Evolutionary conservation across 2,888 invertebrate species (phyloP).

Genomic region (Agrochola lychnidis): DNA sequence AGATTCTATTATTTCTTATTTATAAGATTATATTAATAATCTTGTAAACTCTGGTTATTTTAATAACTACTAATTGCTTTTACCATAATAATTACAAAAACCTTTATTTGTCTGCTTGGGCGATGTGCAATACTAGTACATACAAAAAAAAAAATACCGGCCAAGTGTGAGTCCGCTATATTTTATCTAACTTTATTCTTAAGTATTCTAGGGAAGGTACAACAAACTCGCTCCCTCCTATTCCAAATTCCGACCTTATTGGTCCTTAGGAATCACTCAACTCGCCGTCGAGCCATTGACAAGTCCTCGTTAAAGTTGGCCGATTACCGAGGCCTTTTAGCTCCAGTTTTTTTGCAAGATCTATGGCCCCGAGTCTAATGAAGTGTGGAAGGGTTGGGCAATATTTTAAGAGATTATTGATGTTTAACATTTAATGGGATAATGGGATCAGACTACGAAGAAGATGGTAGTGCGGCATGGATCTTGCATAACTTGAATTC

Average conservation of each 20-base stretch:
- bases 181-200: not conserved
- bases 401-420: constrained; percentile 31
- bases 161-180: not conserved
- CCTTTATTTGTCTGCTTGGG: not conserved
- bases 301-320: constrained; percentile 81
- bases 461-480: no score
- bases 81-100: not conserved
- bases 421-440: constrained; percentile 14
- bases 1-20: not conserved
- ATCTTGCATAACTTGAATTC: not conserved
- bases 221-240: not conserved
- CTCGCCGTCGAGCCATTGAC: constrained; percentile 76
- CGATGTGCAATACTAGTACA: no score
- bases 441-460: not conserved
- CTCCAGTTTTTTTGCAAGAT: constrained; percentile 66
- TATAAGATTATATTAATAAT: not conserved
- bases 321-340: constrained; percentile 76
- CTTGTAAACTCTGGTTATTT: not conserved
- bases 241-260: constrained; percentile 26
- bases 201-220: not conserved
- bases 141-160: no score
- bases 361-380: constrained; percentile 65
- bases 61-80: not conserved
- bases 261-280: constrained; percentile 76
- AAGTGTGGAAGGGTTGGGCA: constrained; percentile 49